Evolutionary conservation across 1,140 invertebrate genomes (phyloP), one percentile per base, ranked within the genome.

Genomic region (Oedothorax gibbosus): DNA sequence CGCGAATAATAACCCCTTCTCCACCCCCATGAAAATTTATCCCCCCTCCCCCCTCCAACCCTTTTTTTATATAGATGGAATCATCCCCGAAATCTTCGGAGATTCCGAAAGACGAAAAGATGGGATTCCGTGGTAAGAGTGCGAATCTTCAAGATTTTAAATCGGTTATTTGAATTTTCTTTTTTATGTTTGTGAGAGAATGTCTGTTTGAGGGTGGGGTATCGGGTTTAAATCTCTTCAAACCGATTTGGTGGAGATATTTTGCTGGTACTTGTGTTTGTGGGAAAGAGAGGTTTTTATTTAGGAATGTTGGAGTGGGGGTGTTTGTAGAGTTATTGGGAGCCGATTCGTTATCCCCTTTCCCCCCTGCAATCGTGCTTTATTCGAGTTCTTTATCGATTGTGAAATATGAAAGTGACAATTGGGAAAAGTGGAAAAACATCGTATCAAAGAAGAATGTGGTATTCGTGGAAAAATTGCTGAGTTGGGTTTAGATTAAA

Each of bases 1-100:
- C 78, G 78, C 78, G 78, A 71, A 81, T 81, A 81, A 81, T 81
- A 81, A 81, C 78, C 78, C 66, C 78, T 81, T 81, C 78, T 35
- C 51, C 53, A 15, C 72, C 56, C 73, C 56, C 10, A 10, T 77
- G 57, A 65, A 77, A 77, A 77, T 77, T 20, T 77, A 64, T 50
- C 75, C n/a, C 69, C 69, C 54, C 69, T 71, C 54, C n/a, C 69
- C 54, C 21, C 56, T 49, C 73, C 10, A 35, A 49, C 56, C 21
- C 75, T 35, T 56, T 64, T 54, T 51, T 60, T 35, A n/a, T 56
- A 62, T 77, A 64, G 35, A 11, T 15, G n/a, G n/a, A 49, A 21
- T 64, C 49, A 50, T 51, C 75, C 57, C 12, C 15, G n/a, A 57
- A 77, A 75, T 18, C 54, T 35, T 72, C 54, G 20, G n/a, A 21